Conservation (phyloP, 2,888 invertebrate species). For the Muscina levida region DNA sequence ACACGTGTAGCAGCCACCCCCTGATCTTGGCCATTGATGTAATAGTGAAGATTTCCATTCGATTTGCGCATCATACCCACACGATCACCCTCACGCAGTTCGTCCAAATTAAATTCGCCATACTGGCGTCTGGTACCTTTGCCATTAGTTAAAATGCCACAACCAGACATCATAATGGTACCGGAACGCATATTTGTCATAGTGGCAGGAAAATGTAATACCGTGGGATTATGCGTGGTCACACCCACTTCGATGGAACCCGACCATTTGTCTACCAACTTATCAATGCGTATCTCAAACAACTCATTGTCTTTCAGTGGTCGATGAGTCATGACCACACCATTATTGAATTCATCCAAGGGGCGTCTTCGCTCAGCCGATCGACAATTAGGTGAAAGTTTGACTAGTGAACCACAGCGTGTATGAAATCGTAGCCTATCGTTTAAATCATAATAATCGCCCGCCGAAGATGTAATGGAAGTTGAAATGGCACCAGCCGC, state of each 20-base stretch:
- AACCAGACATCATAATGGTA: conserved; percentile 98
- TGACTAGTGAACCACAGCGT: conserved; percentile 92
- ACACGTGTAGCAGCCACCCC: conserved; percentile 93
- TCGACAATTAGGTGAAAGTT: conserved; percentile 89
- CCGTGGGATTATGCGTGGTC: conserved; percentile 94
- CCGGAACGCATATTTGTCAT: conserved; percentile 98
- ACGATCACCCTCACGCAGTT: conserved; percentile 92
- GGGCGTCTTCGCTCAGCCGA: conserved; percentile 93
- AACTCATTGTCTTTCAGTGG: conserved; percentile 92
- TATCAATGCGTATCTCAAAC: conserved; percentile 96
- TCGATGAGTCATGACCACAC: conserved; percentile 96
- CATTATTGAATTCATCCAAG: conserved; percentile 96
- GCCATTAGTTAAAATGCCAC: conserved; percentile 97
- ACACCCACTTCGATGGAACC: conserved; percentile 88
- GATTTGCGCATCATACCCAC: conserved; percentile 94
- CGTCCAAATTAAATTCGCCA: conserved; percentile 95
- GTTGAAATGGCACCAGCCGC: conserved; percentile 45
- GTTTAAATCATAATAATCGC: conserved; percentile 77
- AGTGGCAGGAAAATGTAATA: conserved; percentile 95
- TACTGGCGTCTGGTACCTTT: conserved; percentile 96
- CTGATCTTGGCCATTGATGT: conserved; percentile 95
- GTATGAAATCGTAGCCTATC: conserved; percentile 92
- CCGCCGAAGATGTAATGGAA: conserved; percentile 64
- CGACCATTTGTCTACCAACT: conserved; percentile 97
- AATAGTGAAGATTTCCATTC: conserved; percentile 93